Conservation (phyloP, 2,797 vertebrate genomes). For the Propithecus perrieri region DNA sequence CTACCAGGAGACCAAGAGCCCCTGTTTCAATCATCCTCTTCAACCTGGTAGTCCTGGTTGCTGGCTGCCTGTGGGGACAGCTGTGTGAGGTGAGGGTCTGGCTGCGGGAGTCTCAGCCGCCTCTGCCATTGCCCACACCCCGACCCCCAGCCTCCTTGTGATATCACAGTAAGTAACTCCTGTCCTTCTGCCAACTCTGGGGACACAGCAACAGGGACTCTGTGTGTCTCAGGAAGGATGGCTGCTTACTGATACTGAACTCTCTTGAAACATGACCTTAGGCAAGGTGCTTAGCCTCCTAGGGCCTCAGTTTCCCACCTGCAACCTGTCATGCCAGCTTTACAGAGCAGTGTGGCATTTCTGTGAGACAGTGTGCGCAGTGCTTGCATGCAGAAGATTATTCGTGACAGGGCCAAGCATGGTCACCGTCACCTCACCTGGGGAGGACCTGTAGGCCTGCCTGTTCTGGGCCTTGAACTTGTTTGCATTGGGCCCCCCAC, state of each 20-base stretch:
- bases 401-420: rapidly evolving
- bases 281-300: not conserved
- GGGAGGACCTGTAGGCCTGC: not conserved
- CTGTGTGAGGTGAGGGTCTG: not conserved
- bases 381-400: too few relatives aligned
- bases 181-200: not conserved
- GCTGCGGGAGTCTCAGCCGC: not conserved
- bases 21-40: not conserved
- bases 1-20: not conserved
- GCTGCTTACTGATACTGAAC: not conserved
- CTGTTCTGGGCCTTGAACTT: not conserved
- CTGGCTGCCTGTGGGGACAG: not conserved
- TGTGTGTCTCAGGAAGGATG: not conserved
- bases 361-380: too few relatives aligned
- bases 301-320: not conserved
- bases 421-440: not conserved
- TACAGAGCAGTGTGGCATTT: not conserved
- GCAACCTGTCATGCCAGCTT: not conserved
- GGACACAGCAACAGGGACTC: not conserved
- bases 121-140: not conserved
- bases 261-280: not conserved
- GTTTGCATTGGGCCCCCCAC: not conserved
- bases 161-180: not conserved
- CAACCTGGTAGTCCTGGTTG: not conserved
- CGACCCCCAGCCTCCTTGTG: not conserved